Evolutionary conservation across 2,888 invertebrate species (phyloP), one percentile per base, ranked within the genome.

Genomic region (Ferdinandea cuprea): DNA sequence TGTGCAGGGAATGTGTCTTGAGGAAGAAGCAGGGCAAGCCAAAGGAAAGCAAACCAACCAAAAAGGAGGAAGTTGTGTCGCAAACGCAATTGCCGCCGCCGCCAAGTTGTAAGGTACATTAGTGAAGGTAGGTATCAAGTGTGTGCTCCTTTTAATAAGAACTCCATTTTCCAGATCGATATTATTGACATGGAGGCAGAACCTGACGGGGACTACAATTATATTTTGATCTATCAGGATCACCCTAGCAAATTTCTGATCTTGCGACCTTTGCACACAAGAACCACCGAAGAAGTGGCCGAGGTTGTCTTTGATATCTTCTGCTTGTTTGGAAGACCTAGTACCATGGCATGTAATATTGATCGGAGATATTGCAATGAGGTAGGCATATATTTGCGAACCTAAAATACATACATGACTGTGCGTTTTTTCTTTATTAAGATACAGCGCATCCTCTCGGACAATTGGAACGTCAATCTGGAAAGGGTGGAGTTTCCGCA

Each of bases 201-300:
- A 59, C 54, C 86, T 54, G 89, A 90, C 86, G 83, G 85, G 15
- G 71, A 87, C 28, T 88, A 76, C 81, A 89, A 88, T 71, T 91
- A 89, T 78, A 88, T 91, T 30, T 69, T 90, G 65, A 87, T 88
- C 1, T 73, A 78, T 42, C 72, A 78, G 44, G 72, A 72, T 3
- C 88, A 89, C 79, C 61, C 87, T 0, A 91, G 90, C n/a, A 89
- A 91, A 87, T 91, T 90, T 86, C 87, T 90, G 17, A 54, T 86
- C 9, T 85, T 91, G 4, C 85, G 89, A 56, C 68, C 90, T 5
- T 78, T 91, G n/a, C 80, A 87, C 85, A 87, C 84, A 2, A 89
- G 90, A 69, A 73, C 79, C 71, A 88, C 89, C 2, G 85, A 69
- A 58, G 89, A 91, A 83, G 89, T 90, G 13, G 89, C 90, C 21